A percentile compares a stretch with the other conserved stretches of the same genome.
Conservation (phyloP, 2,113 vertebrate genomes). For the Patagioenas fasciata region DNA sequence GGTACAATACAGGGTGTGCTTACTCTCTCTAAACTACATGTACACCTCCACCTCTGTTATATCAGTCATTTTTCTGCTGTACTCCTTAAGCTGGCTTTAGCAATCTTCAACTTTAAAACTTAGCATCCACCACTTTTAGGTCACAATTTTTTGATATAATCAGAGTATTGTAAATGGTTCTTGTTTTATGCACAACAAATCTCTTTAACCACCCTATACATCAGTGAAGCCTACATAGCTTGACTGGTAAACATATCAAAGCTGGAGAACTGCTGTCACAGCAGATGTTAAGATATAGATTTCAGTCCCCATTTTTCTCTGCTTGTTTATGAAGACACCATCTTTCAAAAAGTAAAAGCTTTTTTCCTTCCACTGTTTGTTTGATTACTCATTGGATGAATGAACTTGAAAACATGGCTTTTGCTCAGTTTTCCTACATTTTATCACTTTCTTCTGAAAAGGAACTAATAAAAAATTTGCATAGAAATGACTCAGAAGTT, state of each 20-base stretch:
- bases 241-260: not conserved
- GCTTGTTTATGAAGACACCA: not conserved
- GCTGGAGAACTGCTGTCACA: not conserved
- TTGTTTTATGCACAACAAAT: not conserved
- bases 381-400: not conserved
- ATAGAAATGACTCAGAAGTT: not conserved
- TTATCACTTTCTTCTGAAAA: not conserved
- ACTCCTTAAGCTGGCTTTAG: not conserved
- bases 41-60: fast-evolving
- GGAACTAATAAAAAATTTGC: not conserved
- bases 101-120: not conserved
- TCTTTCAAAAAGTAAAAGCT: fast-evolving
- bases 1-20: not conserved
- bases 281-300: not conserved
- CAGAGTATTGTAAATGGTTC: not conserved
- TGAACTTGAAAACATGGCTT: not conserved
- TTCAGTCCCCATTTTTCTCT: not conserved
- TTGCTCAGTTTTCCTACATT: not conserved
- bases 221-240: not conserved
- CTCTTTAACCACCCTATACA: not conserved
- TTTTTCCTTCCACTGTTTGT: not conserved
- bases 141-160: not conserved
- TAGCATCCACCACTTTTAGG: not conserved
- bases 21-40: not conserved
- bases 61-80: not conserved